These are phyloP conservation scores for Dicycla oo DNA, from an alignment of 2,888 invertebrate genomes.

Conservation along the genomic window DNA sequence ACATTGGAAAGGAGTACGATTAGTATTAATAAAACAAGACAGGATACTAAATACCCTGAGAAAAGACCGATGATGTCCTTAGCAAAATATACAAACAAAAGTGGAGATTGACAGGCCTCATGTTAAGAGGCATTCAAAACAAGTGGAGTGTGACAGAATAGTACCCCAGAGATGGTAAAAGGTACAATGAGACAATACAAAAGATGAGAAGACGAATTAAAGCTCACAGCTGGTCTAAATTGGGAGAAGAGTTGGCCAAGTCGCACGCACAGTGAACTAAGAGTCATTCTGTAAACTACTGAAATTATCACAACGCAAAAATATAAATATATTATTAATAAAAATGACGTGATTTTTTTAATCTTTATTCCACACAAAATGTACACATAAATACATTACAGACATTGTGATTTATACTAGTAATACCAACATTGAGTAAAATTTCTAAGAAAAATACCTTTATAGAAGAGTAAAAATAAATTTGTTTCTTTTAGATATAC, in stretches of 20 bases:
- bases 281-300: not conserved
- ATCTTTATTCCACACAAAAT: constrained; percentile 19
- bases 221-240: not conserved
- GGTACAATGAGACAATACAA: not conserved
- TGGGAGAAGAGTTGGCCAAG: not conserved
- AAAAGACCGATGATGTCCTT: not conserved
- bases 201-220: not conserved
- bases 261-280: not conserved
- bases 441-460: constrained; percentile 57
- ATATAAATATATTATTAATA: not conserved
- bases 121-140: not conserved
- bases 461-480: constrained; percentile 57
- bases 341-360: not conserved
- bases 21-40: not conserved
- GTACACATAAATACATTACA: constrained; percentile 31
- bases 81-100: not conserved
- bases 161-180: not conserved
- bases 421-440: constrained; percentile 55
- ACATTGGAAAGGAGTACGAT: not conserved
- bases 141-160: not conserved
- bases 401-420: constrained; percentile 25
- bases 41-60: not conserved
- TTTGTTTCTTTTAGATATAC: constrained; percentile 32
- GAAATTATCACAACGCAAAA: not conserved
- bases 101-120: not conserved